A percentile compares a stretch with the other conserved stretches of the same genome.
phyloP scores from a whole-genome alignment of 2,797 vertebrate species.

The Diplodus sargus region DNA sequence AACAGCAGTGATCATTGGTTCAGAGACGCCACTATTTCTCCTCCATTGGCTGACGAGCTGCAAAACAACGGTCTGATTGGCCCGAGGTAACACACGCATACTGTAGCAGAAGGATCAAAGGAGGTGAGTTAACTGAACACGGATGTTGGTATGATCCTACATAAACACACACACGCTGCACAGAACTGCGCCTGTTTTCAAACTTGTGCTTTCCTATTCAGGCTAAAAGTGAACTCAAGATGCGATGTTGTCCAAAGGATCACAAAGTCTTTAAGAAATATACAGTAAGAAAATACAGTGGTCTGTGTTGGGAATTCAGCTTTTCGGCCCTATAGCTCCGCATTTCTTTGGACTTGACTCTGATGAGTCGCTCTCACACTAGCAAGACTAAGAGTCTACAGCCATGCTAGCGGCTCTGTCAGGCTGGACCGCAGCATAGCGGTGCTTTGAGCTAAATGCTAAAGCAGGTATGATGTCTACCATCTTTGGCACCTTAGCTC shows the following conservation, averaged over 20 bases:
- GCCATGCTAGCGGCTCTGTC: background rate
- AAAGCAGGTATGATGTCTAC: background rate
- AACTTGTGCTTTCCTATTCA: background rate
- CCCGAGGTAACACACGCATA: constrained; percentile 19
- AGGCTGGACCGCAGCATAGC: background rate
- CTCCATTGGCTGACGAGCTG: constrained; percentile 42
- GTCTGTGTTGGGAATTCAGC: background rate
- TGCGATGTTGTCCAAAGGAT: background rate
- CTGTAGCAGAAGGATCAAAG: constrained; percentile 50
- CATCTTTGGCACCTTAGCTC: background rate
- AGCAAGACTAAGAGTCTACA: background rate
- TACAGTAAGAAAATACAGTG: background rate
- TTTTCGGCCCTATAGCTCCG: background rate
- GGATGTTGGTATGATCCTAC: constrained; percentile 16
- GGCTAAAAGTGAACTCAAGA: background rate
- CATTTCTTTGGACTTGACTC: background rate
- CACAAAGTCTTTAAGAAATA: background rate
- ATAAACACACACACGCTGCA: constrained; percentile 39
- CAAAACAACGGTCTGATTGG: constrained; percentile 58
- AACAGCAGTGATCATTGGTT: constrained; percentile 61
- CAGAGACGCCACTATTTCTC: constrained; percentile 12
- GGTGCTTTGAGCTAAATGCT: background rate
- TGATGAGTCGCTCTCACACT: background rate
- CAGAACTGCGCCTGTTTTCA: background rate
- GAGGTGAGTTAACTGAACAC: constrained; percentile 24